Conservation (phyloP, 1,140 invertebrate genomes). For the Ceratosolen fusciceps region DNA sequence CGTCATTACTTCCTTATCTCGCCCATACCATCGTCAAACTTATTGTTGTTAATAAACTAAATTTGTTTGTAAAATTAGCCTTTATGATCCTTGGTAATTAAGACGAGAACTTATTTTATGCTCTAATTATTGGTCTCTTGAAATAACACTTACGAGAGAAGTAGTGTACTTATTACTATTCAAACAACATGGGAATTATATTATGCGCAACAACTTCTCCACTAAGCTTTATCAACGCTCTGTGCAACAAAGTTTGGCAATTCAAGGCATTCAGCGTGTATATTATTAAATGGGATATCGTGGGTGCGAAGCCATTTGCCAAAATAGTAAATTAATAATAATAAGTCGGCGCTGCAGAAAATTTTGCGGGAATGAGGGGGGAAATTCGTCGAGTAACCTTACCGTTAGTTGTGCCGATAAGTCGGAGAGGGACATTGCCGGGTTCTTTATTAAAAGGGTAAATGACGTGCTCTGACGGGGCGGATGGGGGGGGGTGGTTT, state of each 20-base stretch:
- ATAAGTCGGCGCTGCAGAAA: no score
- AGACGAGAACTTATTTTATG: neutral
- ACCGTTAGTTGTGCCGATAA: no score
- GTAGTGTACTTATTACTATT: neutral
- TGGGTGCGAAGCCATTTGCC: neutral
- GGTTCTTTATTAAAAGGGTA: no score
- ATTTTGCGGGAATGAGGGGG: no score
- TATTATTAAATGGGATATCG: neutral
- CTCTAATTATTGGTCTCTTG: neutral
- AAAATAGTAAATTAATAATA: no score
- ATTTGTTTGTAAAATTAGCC: no score
- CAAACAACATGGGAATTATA: neutral
- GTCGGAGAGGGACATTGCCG: no score
- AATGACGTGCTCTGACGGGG: no score
- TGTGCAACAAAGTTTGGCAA: neutral
- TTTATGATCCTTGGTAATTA: neutral
- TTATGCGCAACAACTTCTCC: neutral
- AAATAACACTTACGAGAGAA: neutral
- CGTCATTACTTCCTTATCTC: no score
- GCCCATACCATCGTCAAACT: no score
- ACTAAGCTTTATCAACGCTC: neutral
- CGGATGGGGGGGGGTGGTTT: no score
- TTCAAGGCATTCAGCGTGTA: neutral
- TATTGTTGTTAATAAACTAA: no score
- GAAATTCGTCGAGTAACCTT: constrained; percentile 26